Percentiles rank a stretch among this genome's conserved stretches.
phyloP scores from a whole-genome alignment of 1,140 invertebrate species.

The Intoshia linei region DNA sequence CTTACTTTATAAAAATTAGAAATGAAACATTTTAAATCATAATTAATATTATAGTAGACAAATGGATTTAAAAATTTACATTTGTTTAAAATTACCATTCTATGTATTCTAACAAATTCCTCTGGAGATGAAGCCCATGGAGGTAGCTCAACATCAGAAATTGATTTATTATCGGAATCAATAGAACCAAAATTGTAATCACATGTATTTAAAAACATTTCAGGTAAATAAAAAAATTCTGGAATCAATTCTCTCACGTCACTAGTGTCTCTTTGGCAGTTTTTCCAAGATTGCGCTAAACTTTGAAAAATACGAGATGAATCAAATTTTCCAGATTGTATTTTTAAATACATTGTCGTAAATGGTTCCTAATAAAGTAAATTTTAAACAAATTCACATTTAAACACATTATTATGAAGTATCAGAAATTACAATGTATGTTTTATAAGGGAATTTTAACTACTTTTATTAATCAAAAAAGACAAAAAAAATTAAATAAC shows the following conservation, averaged over 20 bases:
- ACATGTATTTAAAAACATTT: constrained; percentile 76
- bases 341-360: constrained; percentile 75
- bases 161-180: constrained; percentile 43
- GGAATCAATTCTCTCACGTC: constrained; percentile 96
- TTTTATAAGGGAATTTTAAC: no score
- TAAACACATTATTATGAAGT: no score
- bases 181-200: constrained; percentile 49
- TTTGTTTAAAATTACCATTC: constrained; percentile 36
- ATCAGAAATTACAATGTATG: no score
- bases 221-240: constrained; percentile 91
- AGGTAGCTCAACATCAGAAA: constrained; percentile 55
- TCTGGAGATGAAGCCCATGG: constrained; percentile 79
- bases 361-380: constrained; percentile 47
- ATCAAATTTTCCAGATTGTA: constrained; percentile 96
- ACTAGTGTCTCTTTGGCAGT: constrained; percentile 79
- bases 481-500: no score
- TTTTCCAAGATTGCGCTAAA: constrained; percentile 70
- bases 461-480: no score
- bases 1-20: no score
- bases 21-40: no score
- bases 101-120: constrained; percentile 77
- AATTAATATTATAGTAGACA: no score
- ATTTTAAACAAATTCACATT: no score
- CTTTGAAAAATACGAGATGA: constrained; percentile 76
- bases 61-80: background rate